phyloP scores from a whole-genome alignment of 53 echinoderm and acorn worm species.

The Crossaster papposus region DNA sequence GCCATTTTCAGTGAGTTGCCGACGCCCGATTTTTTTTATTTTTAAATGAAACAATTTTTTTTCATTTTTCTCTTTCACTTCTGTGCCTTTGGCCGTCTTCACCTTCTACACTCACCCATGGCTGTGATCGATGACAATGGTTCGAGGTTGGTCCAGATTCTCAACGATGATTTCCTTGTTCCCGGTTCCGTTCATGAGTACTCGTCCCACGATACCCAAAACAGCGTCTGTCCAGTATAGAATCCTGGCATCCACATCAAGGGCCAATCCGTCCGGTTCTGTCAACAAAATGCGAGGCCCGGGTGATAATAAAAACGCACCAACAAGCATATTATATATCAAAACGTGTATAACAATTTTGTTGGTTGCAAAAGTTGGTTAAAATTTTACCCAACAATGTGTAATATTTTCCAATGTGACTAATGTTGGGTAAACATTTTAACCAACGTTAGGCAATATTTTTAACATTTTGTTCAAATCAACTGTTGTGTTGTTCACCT shows the following conservation, averaged over 20 bases:
- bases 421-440: no score
- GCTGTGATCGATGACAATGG: slow-evolving; percentile 52
- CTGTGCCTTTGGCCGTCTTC: no score
- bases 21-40: no score
- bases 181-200: slow-evolving; percentile 68
- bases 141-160: slow-evolving; percentile 63
- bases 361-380: no score
- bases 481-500: no score
- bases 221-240: slow-evolving; percentile 79
- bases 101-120: slow-evolving; percentile 38
- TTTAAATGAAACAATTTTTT: no score
- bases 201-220: slow-evolving; percentile 64
- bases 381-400: no score
- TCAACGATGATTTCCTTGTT: slow-evolving; percentile 35
- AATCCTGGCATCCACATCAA: slow-evolving; percentile 63
- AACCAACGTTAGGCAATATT: no score
- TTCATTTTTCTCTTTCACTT: not conserved
- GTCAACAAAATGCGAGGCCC: no score
- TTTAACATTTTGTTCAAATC: no score
- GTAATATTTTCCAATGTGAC: no score
- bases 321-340: not conserved
- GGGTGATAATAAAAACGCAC: not conserved
- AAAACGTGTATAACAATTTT: not conserved
- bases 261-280: slow-evolving; percentile 74
- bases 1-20: no score